A percentile compares a stretch with the other conserved stretches of the same genome.
Evolutionary conservation across 2,113 vertebrate species (phyloP).

Genomic region (Oncorhynchus keta): DNA sequence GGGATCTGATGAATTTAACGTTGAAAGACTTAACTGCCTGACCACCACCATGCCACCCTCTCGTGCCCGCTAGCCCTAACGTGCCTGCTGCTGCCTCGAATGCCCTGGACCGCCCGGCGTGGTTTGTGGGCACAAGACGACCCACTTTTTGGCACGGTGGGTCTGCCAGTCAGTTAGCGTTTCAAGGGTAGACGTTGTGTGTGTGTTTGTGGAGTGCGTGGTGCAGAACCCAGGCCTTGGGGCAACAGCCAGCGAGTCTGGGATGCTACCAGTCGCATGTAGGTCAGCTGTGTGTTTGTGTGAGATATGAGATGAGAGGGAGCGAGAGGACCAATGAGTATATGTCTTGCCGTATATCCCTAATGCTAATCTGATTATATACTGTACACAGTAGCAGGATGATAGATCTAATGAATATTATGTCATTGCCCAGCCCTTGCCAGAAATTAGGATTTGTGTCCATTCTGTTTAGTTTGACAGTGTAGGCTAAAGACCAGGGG

Average conservation of each 20-base stretch:
- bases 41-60: too few relatives aligned
- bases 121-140: too few relatives aligned
- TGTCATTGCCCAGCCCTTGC: conserved; percentile 38
- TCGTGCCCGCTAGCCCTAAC: too few relatives aligned
- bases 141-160: too few relatives aligned
- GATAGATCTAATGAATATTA: conserved; percentile 44
- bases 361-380: conserved; percentile 41
- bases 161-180: too few relatives aligned
- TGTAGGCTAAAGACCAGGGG: too few relatives aligned
- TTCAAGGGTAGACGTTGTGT: too few relatives aligned
- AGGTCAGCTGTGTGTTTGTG: conserved; percentile 58
- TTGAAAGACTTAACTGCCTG: too few relatives aligned
- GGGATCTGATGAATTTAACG: too few relatives aligned
- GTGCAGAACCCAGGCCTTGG: conserved; percentile 45
- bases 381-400: conserved; percentile 21
- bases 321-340: conserved; percentile 36
- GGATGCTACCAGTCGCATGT: conserved; percentile 70
- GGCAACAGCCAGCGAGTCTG: conserved; percentile 61
- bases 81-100: too few relatives aligned
- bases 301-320: not conserved
- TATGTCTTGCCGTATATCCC: conserved; percentile 40
- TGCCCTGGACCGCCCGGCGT: too few relatives aligned
- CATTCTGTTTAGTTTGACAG: conserved; percentile 1
- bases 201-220: too few relatives aligned
- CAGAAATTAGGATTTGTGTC: conserved; percentile 34